phyloP scores from a whole-genome alignment of 2,797 vertebrate genomes.

The Leptoclinus maculatus region DNA sequence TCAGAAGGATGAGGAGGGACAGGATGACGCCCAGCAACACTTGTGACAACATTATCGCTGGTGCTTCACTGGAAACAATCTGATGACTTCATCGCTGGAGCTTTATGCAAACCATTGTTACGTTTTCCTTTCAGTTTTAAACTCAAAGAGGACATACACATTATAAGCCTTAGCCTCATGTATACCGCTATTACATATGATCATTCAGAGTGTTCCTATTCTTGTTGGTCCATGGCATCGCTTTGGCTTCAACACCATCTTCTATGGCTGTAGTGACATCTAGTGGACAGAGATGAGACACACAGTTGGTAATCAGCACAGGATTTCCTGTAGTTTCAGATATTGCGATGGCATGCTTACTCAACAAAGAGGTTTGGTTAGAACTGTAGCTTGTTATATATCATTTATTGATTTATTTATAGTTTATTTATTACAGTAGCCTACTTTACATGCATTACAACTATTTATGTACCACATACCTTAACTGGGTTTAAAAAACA shows the following conservation, averaged over 20 bases:
- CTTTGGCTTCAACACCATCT: constrained; percentile 35
- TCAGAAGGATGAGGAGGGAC: constrained; percentile 88
- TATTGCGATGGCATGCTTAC: neutral
- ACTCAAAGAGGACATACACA: neutral
- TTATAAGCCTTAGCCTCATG: neutral
- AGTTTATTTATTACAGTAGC: neutral
- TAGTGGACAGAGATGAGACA: constrained; percentile 66
- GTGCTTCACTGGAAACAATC: constrained; percentile 72
- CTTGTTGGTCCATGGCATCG: constrained; percentile 11
- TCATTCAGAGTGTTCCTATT: neutral
- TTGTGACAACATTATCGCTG: constrained; percentile 74
- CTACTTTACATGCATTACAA: neutral
- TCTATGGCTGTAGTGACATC: constrained; percentile 66
- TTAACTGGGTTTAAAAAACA: neutral
- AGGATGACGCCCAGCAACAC: constrained; percentile 83
- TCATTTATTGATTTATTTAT: neutral
- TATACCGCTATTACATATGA: constrained; percentile 5
- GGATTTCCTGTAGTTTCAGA: neutral
- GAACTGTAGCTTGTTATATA: neutral
- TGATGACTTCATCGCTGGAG: constrained; percentile 23
- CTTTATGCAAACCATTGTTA: constrained; percentile 19
- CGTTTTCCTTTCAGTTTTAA: constrained; percentile 15
- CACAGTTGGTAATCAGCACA: constrained; percentile 38
- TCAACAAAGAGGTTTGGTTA: neutral
- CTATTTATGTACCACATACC: neutral